Conservation (phyloP, 2,797 vertebrate species). For the Tinamus major region DNA sequence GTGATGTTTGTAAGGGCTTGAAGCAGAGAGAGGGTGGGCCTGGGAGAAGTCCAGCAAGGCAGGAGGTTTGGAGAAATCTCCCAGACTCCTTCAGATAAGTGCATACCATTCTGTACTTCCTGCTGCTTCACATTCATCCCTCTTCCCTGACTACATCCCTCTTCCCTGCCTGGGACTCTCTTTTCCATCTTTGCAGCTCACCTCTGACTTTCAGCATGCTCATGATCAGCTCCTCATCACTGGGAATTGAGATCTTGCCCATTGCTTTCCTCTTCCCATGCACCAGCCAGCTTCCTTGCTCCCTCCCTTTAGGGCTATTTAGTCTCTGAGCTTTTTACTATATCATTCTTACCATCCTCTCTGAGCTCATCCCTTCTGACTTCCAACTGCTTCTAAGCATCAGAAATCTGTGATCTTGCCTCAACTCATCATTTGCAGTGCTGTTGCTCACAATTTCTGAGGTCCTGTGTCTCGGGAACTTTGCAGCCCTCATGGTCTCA, state of each 20-base stretch:
- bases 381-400: neutral
- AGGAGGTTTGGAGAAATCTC: constrained; percentile 12
- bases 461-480: neutral
- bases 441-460: neutral
- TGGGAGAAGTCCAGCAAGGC: neutral
- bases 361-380: neutral
- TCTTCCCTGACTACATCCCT: neutral
- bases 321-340: neutral
- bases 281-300: neutral
- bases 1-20: constrained; percentile 21
- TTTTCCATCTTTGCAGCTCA: neutral
- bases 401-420: neutral
- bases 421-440: neutral
- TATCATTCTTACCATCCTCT: neutral
- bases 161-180: neutral
- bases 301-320: neutral
- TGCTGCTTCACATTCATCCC: neutral
- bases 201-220: neutral
- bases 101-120: neutral
- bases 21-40: neutral
- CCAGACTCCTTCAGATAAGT: neutral
- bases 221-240: rapidly evolving
- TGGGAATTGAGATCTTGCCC: neutral
- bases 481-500: neutral
- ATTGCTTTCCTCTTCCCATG: neutral